Evolutionary conservation across 2,797 vertebrate genomes (phyloP), one percentile per base, ranked within the genome.

Genomic region (Urophycis tenuis): DNA sequence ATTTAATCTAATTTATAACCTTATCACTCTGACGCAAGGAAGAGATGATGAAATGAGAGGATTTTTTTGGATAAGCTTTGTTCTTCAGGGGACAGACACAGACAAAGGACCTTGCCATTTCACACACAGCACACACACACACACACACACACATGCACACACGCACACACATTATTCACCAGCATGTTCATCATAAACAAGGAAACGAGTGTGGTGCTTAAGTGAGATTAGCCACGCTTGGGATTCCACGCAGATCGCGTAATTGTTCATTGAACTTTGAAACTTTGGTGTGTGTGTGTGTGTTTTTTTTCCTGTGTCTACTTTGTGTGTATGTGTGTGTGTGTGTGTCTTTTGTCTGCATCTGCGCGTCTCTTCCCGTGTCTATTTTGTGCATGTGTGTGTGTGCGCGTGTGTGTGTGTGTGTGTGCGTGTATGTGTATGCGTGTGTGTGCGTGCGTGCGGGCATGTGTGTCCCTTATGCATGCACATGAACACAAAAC

Each of bases 121-220:
- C 84, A 87, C 88, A 83, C 81, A 64, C 53, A 64, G 5, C 41
- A 45, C 41, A 17, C 41, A 15, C 12, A 45, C 41, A 45, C 41
- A 15, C 41, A 17, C 41, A 45, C 82, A 73, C 41, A 17, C 41
- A 45, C 84, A 87, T 87, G 82, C 81, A 53, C 45, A 53, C 45
- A 53, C 45, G 22, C 45, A 53, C 45, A 53, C 45, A 53, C 19
- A 7, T 49, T 53, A 53, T 53, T 22, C 49, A 53, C 17, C 49
- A 22, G 49, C 82, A 87, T 87, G 88, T 90, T 89, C 88, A 87
- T 82, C 84, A 86, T 86, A 85, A 89, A 90, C 85, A 87, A 78
- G 81, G 74, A 86, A 84, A 87, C 79, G 86, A 79, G 83, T 85
- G 78, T 73, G 81, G 83, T 85, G 80, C 85, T 85, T 83, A 80